Base-by-base conservation (phyloP, 2,888 invertebrate species). In the Dicroscelio sp. region DNA sequence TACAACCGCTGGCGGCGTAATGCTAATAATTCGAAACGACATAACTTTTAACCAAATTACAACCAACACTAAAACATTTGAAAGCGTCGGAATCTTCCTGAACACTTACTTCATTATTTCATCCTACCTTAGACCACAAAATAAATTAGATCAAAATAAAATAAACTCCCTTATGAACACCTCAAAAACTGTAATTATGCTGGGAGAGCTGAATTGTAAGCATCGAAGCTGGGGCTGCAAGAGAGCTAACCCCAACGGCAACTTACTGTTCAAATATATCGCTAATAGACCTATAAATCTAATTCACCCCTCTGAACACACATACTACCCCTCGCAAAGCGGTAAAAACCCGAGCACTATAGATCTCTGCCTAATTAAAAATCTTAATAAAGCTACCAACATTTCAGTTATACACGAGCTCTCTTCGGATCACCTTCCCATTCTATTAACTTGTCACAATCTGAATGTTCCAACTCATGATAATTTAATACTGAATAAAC, bases 81-180 rank as follows among this genome's bases (percentile, higher is more conserved):
- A 38, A 38, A 38, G 10, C 8, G 43, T 38, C 8, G 43, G 43
- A 12, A 38, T 38, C 14, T 14, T 38, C 14, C 43, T 38, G n/a
- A 38, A 25, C 25, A n/a, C 35, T 69, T 23, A 38, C 6, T 25
- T n/a, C n/a, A 71, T 71, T 8, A 30, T 48, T 48, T 71, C 52
- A 30, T 43, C 35, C 30, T 71, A 71, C 25, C 48, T 48, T n/a
- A 43, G 71, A 71, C 52, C 52, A 30, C 30, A 71, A 48, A 52
- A 48, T 10, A 14, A 43, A 30, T 14, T 43, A 12, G n/a, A 52
- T 10, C 0, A 17, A 12, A 25, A 27, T 0, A 48, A 71, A 71
- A 8, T 71, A 0, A 71, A 25, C 30, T 20, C 43, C 3, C 33
- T 71, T 1, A 14, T 71, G 20, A 71, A 71, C 20, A 30, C 48